Base-by-base conservation (phyloP, 1,140 invertebrate genomes). In the Penaeus vannamei region DNA sequence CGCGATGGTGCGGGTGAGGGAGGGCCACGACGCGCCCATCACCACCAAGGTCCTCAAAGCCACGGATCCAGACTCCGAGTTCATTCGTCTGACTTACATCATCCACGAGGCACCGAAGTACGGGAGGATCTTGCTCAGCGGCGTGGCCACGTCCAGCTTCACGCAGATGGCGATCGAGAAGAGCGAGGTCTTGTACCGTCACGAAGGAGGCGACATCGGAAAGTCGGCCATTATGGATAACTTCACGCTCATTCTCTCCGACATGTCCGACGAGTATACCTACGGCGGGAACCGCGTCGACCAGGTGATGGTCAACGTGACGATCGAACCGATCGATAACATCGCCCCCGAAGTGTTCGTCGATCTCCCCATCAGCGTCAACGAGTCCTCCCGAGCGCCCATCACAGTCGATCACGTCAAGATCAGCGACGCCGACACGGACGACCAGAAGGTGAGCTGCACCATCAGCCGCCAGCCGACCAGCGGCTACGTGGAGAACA, bases 401-500 rank as follows among this genome's bases (percentile, higher is more conserved):
- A 91, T 94, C 46, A 90, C 92, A 29, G 83, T 91, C 1, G 77
- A 87, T 22, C 91, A 93, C 91, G 82, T 94, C n/a, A 92, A 92
- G 87, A 92, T 92, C 19, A 91, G 92, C 32, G 93, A 94, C 90
- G 77, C 91, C 10, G 93, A 94, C 91, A 92, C 93, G 2, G 87
- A 91, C 12, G 92, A 92, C 53, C 92, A 92, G 64, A 92, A 93
- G 85, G 91, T 94, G 23, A 91, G 92, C 32, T 94, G 93, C 86
- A 92, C 92, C 29, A 91, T 94, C 64, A 90, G 92, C 12, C 84
- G 87, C 1, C 93, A 93, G 80, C 93, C 93, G 17, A 90, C 59
- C n/a, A 85, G 92, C 89, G 93, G 93, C 14, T 94, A 93, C 85
- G 36, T 94, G n/a, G 93, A 93, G 89, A 94, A 93, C 86, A 91